A percentile compares a stretch with the other conserved stretches of the same genome.
phyloP scores from a whole-genome alignment of 35 echinoderm and acorn worm genomes.

The Chiridota heheva region DNA sequence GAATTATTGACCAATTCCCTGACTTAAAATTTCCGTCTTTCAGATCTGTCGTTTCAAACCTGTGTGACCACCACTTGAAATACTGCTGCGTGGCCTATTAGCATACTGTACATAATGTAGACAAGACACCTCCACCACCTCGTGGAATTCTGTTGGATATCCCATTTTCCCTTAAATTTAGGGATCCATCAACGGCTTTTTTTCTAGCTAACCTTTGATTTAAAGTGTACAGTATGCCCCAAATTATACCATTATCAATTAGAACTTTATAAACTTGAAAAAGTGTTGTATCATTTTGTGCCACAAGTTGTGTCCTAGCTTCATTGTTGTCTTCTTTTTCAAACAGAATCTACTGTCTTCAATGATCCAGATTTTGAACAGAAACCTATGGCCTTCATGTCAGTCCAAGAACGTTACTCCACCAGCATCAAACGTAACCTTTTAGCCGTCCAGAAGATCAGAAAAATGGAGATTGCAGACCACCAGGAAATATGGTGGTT shows the following conservation, averaged over 20 bases:
- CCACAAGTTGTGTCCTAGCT: neutral
- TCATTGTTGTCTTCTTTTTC: slow-evolving; percentile 4
- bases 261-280: neutral
- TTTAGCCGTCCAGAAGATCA: slow-evolving; percentile 52
- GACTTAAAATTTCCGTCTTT: neutral
- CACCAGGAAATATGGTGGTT: slow-evolving; percentile 59
- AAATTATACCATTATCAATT: too few species aligned
- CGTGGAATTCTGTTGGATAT: too few species aligned
- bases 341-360: slow-evolving; percentile 66
- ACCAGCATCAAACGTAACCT: slow-evolving; percentile 58
- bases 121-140: neutral
- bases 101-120: neutral
- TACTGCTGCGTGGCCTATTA: neutral
- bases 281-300: neutral
- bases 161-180: too few species aligned
- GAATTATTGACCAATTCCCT: too few species aligned
- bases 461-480: slow-evolving; percentile 61
- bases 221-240: too few species aligned
- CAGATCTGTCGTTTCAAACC: too few species aligned
- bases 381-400: slow-evolving; percentile 80
- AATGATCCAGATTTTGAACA: slow-evolving; percentile 81
- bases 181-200: too few species aligned
- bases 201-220: too few species aligned
- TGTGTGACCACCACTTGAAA: neutral
- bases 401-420: slow-evolving; percentile 61